A percentile compares a stretch with the other conserved stretches of the same genome.
Evolutionary conservation across 2,113 vertebrate genomes (phyloP).

Genomic region (Scatophagus argus): DNA sequence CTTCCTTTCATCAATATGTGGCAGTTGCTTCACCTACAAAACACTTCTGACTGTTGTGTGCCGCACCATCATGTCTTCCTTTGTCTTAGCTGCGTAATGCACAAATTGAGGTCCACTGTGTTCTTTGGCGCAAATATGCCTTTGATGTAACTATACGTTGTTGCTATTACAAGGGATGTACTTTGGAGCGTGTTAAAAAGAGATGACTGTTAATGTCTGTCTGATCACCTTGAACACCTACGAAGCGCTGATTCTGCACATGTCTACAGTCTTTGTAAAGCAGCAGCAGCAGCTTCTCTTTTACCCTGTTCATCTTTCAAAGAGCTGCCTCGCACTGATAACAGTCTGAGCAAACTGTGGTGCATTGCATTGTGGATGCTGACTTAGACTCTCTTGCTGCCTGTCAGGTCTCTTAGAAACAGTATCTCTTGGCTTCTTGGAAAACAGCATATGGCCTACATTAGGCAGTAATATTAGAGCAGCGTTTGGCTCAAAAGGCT

Average conservation of each 20-base stretch:
- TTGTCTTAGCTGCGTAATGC: neutral
- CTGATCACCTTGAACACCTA: slow-evolving; percentile 32
- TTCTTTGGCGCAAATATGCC: slow-evolving; percentile 4
- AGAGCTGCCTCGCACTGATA: slow-evolving; percentile 39
- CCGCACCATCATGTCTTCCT: neutral
- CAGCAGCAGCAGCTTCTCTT: slow-evolving; percentile 49
- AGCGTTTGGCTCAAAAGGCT: slow-evolving; percentile 52
- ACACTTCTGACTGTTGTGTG: neutral
- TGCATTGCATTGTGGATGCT: slow-evolving; percentile 34
- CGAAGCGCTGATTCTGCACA: slow-evolving; percentile 16
- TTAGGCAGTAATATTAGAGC: slow-evolving; percentile 71
- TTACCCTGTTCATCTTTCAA: slow-evolving; percentile 20
- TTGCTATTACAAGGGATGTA: neutral
- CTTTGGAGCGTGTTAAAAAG: neutral
- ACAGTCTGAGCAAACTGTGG: neutral
- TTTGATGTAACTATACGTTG: slow-evolving; percentile 7
- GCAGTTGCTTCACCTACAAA: slow-evolving; percentile 9
- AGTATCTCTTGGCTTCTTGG: slow-evolving; percentile 56
- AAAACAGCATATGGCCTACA: slow-evolving; percentile 66
- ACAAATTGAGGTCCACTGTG: neutral
- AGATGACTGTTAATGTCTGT: slow-evolving; percentile 10
- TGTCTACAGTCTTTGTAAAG: slow-evolving; percentile 28
- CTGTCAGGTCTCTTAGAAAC: slow-evolving; percentile 64
- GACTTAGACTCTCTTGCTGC: slow-evolving; percentile 42
- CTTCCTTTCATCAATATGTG: neutral